Evolutionary conservation across 2,113 vertebrate species (phyloP), one percentile per base, ranked within the genome.

Genomic region (Mesoclemmys tuberculata): DNA sequence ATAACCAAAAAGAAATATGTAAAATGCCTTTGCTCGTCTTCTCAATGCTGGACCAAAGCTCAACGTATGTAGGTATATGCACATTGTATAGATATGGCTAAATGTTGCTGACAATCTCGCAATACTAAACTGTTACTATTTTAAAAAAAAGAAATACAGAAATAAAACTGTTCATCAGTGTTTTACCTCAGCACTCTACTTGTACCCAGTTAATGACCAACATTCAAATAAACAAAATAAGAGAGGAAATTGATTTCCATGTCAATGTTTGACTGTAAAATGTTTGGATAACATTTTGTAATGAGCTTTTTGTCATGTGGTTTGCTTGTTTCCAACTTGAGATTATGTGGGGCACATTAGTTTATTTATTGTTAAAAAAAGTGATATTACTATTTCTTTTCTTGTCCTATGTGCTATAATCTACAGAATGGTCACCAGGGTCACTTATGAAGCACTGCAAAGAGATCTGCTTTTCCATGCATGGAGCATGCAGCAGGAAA

Each of bases 11-110:
- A 98, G 96, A 98, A 98, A 97, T 97, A 97, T 97, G 95, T 97
- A 97, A 98, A 98, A 98, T 98, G 99, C 99, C 99, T 99, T 99
- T 98, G 98, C 98, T 99, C 98, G 96, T 98, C 98, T 99, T 98
- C 98, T 99, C 98, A 99, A 99, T 97, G 99, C 99, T 99, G 99
- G 99, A 99, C 99, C 99, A 99, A 99, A 99, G 99, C 98, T 99
- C 99, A 99, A 98, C 98, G 97, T 98, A 98, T 98, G 98, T 99
- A 99, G 99, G 99, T 99, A 99, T 99, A 99, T 99, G 99, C 99
- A 99, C 99, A 99, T 99, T 99, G 99, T 99, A 99, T 99, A 99
- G 98, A 99, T 99, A 99, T 98, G 98, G 99, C 99, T 99, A 99
- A 98, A 99, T 98, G 98, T 99, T 98, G 98, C 99, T 99, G 99